phyloP scores from a whole-genome alignment of 1,140 invertebrate species.

The Drosophila ohnishii region DNA sequence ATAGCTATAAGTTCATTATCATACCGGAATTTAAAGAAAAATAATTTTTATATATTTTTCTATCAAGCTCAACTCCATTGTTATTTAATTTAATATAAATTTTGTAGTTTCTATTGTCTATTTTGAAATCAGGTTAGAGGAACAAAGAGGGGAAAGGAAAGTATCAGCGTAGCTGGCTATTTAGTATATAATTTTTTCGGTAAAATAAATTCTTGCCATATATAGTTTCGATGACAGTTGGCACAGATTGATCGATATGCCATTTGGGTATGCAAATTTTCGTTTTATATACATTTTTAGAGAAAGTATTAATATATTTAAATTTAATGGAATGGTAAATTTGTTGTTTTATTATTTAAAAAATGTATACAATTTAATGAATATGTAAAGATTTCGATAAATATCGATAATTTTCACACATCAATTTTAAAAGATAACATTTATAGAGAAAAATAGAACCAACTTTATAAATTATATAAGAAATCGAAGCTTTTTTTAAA shows the following conservation, averaged over 20 bases:
- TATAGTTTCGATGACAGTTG: not conserved
- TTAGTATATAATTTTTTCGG: not conserved
- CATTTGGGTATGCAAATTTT: not conserved
- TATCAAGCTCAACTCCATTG: not conserved
- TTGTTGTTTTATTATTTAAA: no score
- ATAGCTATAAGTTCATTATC: no score
- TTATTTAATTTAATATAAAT: not conserved
- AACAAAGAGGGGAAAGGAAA: constrained; percentile 1
- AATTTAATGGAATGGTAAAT: no score
- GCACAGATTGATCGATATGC: not conserved
- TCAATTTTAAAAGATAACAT: not conserved
- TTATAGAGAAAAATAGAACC: not conserved
- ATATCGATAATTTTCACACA: not conserved
- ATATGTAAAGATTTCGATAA: no score
- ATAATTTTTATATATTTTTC: not conserved
- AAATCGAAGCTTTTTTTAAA: not conserved
- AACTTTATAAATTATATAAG: not conserved
- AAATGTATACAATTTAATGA: not conserved
- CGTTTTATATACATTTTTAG: not conserved
- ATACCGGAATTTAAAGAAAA: not conserved
- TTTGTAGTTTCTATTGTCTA: not conserved
- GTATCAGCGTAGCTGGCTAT: not conserved
- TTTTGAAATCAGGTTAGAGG: not conserved
- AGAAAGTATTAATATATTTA: not conserved
- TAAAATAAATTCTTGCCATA: not conserved